These are phyloP conservation scores for Halcyon leucocephala DNA, from an alignment of 2,797 vertebrate species.

Conservation along the genomic window DNA sequence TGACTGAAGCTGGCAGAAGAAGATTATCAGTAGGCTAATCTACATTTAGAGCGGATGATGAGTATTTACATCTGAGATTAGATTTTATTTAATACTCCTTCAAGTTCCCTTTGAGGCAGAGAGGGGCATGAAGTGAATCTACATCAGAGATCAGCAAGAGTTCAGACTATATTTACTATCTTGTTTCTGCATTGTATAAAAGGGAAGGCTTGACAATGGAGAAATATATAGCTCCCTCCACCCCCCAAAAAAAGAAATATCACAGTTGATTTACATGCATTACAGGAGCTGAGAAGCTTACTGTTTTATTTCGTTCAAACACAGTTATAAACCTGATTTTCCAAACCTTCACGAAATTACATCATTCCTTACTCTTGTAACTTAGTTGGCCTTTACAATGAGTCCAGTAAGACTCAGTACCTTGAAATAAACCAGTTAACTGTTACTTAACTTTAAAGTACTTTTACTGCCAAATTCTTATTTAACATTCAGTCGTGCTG, in stretches of 20 bases:
- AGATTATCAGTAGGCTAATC: slow-evolving; percentile 53
- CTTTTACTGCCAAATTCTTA: background rate
- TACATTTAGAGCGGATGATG: slow-evolving; percentile 47
- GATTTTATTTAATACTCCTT: slow-evolving; percentile 27
- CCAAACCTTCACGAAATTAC: background rate
- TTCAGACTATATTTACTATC: background rate
- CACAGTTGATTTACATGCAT: background rate
- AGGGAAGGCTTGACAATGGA: background rate
- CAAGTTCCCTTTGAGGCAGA: background rate
- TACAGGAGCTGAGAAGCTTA: background rate
- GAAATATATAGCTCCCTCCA: background rate
- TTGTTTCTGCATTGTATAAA: background rate
- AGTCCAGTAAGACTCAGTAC: background rate
- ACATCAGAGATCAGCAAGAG: background rate
- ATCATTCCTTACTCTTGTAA: background rate
- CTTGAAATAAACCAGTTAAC: background rate
- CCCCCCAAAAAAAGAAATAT: background rate
- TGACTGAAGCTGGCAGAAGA: slow-evolving; percentile 19
- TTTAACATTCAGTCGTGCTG: background rate
- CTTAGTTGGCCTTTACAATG: background rate
- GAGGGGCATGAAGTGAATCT: slow-evolving; percentile 3
- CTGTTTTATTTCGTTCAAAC: background rate
- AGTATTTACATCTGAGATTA: slow-evolving; percentile 49
- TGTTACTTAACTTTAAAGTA: background rate
- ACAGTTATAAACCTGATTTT: background rate